These are phyloP conservation scores for Anastrepha obliqua DNA, from an alignment of 1,140 invertebrate species.

Conservation along the genomic window DNA sequence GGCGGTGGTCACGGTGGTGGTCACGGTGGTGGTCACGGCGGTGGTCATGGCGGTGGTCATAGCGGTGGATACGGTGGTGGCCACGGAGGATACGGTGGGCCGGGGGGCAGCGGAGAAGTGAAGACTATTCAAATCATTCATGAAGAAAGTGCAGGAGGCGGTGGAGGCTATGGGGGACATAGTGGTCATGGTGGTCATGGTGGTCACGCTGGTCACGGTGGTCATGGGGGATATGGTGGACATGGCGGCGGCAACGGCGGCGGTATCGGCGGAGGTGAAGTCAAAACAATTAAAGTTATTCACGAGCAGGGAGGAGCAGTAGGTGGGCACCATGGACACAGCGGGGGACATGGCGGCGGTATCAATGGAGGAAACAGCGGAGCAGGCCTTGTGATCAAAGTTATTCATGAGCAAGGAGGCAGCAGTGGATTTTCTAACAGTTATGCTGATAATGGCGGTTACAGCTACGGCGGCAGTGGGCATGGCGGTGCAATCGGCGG, in stretches of 20 bases:
- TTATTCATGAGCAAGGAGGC: slow-evolving; percentile 67
- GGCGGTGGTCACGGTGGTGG: slow-evolving; percentile 58
- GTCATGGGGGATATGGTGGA: slow-evolving; percentile 62
- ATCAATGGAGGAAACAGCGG: slow-evolving; percentile 56
- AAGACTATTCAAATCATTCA: slow-evolving; percentile 55
- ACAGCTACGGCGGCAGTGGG: slow-evolving; percentile 47
- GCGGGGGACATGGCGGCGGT: slow-evolving; percentile 60
- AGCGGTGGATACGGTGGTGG: slow-evolving; percentile 61
- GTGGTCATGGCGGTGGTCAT: slow-evolving; percentile 57
- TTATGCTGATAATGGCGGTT: slow-evolving; percentile 57
- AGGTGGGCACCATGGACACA: neutral
- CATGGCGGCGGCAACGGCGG: slow-evolving; percentile 49
- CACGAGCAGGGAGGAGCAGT: slow-evolving; percentile 55
- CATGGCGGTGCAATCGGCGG: slow-evolving; percentile 57
- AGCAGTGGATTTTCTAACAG: slow-evolving; percentile 55
- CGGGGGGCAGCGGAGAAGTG: slow-evolving; percentile 56
- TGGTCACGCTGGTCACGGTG: slow-evolving; percentile 60
- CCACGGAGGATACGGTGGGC: slow-evolving; percentile 59
- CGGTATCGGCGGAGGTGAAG: slow-evolving; percentile 23
- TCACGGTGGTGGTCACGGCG: neutral
- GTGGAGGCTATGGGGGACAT: slow-evolving; percentile 6
- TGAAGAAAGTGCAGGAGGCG: slow-evolving; percentile 57
- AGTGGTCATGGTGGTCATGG: slow-evolving; percentile 60
- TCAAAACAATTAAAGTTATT: slow-evolving; percentile 58
- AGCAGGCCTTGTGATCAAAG: slow-evolving; percentile 64